These are phyloP conservation scores for Goniozus legneri DNA, from an alignment of 1,140 invertebrate genomes.

Conservation along the genomic window DNA sequence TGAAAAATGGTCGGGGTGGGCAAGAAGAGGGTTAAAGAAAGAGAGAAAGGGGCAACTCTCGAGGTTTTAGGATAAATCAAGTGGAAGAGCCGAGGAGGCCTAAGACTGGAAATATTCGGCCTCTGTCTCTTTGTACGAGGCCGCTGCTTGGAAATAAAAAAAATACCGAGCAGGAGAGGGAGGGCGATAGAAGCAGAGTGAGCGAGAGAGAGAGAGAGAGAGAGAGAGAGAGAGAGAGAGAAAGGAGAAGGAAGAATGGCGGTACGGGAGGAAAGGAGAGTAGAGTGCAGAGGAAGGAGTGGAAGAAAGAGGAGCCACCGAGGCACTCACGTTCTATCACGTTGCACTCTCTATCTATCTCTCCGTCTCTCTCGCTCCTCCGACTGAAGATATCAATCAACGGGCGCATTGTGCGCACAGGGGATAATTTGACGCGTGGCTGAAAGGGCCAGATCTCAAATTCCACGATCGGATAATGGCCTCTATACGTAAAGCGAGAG, in stretches of 20 bases:
- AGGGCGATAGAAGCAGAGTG: neutral
- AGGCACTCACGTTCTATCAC: conserved; percentile 15
- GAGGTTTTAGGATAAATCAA: conserved; percentile 27
- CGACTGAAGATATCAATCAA: conserved; percentile 46
- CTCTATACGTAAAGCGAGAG: no score
- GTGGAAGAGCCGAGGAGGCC: conserved; percentile 28
- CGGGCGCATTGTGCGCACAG: conserved; percentile 38
- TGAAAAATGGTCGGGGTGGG: no score
- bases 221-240: neutral
- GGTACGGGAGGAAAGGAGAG: conserved; percentile 10
- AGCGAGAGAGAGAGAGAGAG: neutral
- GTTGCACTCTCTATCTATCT: no score
- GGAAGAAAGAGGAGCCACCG: conserved; percentile 8
- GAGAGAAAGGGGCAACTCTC: neutral
- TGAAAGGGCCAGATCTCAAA: conserved; percentile 43
- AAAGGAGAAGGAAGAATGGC: conserved; percentile 6
- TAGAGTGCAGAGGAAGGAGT: neutral
- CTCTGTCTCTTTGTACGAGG: conserved; percentile 24
- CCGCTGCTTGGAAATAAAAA: conserved; percentile 26
- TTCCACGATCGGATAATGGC: conserved; percentile 41
- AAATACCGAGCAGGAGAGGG: neutral
- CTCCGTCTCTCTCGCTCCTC: no score
- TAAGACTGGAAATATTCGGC: conserved; percentile 30
- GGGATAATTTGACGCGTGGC: conserved; percentile 42
- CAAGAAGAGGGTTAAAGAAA: no score